Base-by-base conservation (phyloP, 2,797 vertebrate genomes). In the Scleropages formosus region DNA sequence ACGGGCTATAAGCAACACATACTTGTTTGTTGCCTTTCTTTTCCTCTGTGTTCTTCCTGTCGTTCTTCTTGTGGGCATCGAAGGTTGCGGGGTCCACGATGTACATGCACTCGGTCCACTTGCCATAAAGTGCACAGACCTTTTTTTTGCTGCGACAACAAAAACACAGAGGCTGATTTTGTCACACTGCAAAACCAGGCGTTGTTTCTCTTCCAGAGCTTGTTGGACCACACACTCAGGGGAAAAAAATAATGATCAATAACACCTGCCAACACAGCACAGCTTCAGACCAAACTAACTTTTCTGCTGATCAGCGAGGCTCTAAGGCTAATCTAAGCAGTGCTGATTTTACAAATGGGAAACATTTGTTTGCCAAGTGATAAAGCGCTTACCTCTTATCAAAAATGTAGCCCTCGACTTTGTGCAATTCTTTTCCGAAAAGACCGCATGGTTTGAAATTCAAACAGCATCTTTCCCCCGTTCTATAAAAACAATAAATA, bases 361-460 rank as follows among this genome's bases (percentile, higher is more conserved):
- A 16, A 9, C 16, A 16, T 12, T 7, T 53, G 12, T 13, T 58
- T 58, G 18, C 8, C 16, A 58, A 13, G n/a, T 4, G 12, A 15
- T 15, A 16, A 9, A 15, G 18, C 22, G 6, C 3, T 84, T 92
- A 97, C 97, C 95, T 98, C 93, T 98, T 99, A 86, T 99, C 96
- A 79, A 96, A 92, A 88, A 99, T 97, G 87, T 95, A 98, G 78
- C 97, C 97, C 85, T 99, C 97, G 39, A 99, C 96, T 92, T 97
- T 98, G 89, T 99, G 97, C 70, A 99, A 86, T 85, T 99, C 97
- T 80, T 98, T 99, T 26, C 96, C 96, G 85, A 99, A 99, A 79
- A 99, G 94, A 77, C 96, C 95, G 0, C 95, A 98, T 12, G 96
- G 94, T 80, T 98, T 98, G 89, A 99, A 99, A 78, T 86, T 95